Percentiles rank a stretch among this genome's conserved stretches.
These are phyloP conservation scores for Lathamus discolor DNA, from an alignment of 2,113 vertebrate species.

Conservation along the genomic window DNA sequence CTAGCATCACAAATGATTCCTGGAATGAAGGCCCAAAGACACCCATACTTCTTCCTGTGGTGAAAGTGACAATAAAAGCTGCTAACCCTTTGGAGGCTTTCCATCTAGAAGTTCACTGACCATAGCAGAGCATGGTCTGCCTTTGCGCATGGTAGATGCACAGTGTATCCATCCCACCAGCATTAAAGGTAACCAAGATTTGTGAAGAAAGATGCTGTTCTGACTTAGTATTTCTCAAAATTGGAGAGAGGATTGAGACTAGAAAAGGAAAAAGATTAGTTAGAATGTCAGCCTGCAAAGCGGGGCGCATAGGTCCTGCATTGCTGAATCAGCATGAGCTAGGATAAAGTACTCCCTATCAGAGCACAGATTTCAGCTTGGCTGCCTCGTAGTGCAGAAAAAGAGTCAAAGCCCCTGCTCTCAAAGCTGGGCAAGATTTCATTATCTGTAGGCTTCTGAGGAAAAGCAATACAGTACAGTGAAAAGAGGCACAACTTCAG, in stretches of 20 bases:
- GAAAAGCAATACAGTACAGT: background rate
- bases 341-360: background rate
- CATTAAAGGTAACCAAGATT: background rate
- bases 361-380: background rate
- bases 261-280: background rate
- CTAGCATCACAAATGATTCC: background rate
- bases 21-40: background rate
- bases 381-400: background rate
- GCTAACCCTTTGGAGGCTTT: background rate
- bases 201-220: background rate
- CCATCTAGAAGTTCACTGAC: background rate
- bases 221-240: background rate
- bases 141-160: background rate
- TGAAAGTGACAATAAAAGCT: background rate
- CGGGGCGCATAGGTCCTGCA: background rate
- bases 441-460: background rate
- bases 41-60: background rate
- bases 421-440: background rate
- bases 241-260: background rate
- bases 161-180: background rate
- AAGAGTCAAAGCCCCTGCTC: background rate
- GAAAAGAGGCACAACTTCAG: background rate
- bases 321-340: background rate
- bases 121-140: fast-evolving
- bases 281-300: background rate